These are phyloP conservation scores for Rhinoptilus africanus DNA, from an alignment of 2,113 vertebrate species.

Conservation along the genomic window DNA sequence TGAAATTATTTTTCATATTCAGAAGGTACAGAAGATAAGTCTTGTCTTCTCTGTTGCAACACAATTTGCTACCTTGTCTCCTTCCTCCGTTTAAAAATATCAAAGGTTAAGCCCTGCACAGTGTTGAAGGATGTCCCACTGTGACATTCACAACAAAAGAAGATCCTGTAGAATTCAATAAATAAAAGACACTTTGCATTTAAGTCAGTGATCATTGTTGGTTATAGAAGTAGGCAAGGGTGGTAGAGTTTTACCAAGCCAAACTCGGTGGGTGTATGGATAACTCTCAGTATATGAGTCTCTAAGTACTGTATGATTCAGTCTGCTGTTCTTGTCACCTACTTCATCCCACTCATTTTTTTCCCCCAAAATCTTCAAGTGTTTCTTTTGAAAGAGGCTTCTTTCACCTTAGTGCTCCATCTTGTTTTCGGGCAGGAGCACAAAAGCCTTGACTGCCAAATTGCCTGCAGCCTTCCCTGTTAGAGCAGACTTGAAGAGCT, in stretches of 20 bases:
- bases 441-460: neutral
- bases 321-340: neutral
- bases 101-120: neutral
- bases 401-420: neutral
- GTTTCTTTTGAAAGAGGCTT: neutral
- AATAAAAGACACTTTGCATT: neutral
- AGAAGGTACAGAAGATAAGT: neutral
- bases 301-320: neutral
- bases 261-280: neutral
- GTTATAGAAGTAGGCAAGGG: neutral
- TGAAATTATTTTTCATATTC: neutral
- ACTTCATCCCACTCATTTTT: neutral
- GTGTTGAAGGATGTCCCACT: neutral
- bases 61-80: neutral
- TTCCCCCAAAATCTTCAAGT: neutral
- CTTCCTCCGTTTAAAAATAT: neutral
- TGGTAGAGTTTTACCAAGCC: neutral
- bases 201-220: neutral
- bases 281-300: fast-evolving
- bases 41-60: neutral
- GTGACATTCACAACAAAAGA: neutral
- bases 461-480: neutral
- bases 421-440: neutral
- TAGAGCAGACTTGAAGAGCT: neutral
- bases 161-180: neutral